Percentiles rank a stretch among this genome's conserved stretches.
Evolutionary conservation across 1,140 invertebrate genomes (phyloP).

Genomic region (Drosophila kepulauana): DNA sequence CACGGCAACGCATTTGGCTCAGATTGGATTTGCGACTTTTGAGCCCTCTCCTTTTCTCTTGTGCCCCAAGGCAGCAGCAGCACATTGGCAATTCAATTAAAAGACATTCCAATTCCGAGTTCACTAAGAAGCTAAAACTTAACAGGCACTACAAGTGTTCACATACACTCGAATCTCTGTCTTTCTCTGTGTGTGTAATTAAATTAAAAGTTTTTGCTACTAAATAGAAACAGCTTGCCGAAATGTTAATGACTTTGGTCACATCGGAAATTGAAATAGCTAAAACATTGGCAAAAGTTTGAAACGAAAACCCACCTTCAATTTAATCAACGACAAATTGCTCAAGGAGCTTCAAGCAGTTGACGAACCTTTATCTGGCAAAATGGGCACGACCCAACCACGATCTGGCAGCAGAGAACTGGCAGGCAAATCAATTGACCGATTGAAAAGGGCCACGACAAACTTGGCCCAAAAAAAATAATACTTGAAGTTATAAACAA

Average conservation of each 20-base stretch:
- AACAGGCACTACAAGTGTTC: not conserved
- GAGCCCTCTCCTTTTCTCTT: conserved; percentile 3
- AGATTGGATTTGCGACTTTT: conserved; percentile 72
- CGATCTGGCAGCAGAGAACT: conserved; percentile 18
- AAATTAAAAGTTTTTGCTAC: conserved; percentile 69
- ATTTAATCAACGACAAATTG: conserved; percentile 43
- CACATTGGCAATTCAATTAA: conserved; percentile 52
- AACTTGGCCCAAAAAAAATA: conserved; percentile 39
- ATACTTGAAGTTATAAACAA: conserved; percentile 32
- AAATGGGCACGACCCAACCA: conserved; percentile 29
- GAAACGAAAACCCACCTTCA: conserved; percentile 21
- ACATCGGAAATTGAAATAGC: conserved; percentile 42
- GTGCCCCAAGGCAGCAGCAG: not conserved
- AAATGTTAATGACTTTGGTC: conserved; percentile 64
- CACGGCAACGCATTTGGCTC: conserved; percentile 53
- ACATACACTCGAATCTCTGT: not conserved
- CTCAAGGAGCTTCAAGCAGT: conserved; percentile 34
- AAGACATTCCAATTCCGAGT: conserved; percentile 20
- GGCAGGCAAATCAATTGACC: conserved; percentile 53
- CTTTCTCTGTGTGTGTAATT: conserved; percentile 53
- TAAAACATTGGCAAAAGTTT: conserved; percentile 16
- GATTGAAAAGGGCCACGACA: conserved; percentile 47
- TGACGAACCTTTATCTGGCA: conserved; percentile 34
- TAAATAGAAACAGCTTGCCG: conserved; percentile 54
- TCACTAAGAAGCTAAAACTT: conserved; percentile 30